phyloP scores from a whole-genome alignment of 2,113 vertebrate species.

The Neogale vison region DNA sequence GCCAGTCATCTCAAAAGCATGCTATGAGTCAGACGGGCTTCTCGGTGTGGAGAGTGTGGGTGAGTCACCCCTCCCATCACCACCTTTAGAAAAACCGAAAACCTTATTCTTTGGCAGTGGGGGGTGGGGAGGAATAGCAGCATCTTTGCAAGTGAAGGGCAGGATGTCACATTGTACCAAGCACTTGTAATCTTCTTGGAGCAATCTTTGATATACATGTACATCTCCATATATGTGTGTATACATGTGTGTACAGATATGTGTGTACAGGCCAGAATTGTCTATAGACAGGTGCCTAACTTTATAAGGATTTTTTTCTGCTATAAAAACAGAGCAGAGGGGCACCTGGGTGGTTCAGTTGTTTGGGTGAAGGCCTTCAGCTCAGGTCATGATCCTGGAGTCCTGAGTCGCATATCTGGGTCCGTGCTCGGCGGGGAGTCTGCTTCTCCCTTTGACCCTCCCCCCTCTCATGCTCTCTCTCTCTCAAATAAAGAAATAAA shows the following conservation, averaged over 20 bases:
- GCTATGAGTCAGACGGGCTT: slow-evolving; percentile 56
- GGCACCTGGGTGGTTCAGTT: too few relatives aligned
- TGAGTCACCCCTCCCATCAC: slow-evolving; percentile 47
- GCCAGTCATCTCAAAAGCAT: slow-evolving; percentile 54
- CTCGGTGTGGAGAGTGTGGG: neutral
- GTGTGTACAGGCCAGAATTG: neutral
- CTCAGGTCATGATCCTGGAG: too few relatives aligned
- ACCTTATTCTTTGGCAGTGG: neutral
- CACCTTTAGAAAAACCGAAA: slow-evolving; percentile 1
- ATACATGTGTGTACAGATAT: neutral
- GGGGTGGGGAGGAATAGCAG: neutral
- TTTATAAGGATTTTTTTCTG: neutral
- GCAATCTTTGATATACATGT: neutral
- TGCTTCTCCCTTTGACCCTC: too few relatives aligned
- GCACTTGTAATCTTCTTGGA: neutral
- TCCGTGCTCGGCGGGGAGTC: too few relatives aligned
- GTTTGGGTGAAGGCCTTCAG: too few relatives aligned
- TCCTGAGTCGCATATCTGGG: too few relatives aligned
- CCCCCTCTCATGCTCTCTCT: too few relatives aligned
- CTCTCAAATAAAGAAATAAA: too few relatives aligned
- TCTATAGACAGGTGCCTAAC: neutral
- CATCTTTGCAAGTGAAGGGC: slow-evolving; percentile 22
- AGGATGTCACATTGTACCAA: neutral
- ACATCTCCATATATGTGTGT: too few relatives aligned
- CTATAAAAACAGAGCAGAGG: too few relatives aligned